Evolutionary conservation across 1,140 invertebrate species (phyloP).

Genomic region (Saccostrea echinata): DNA sequence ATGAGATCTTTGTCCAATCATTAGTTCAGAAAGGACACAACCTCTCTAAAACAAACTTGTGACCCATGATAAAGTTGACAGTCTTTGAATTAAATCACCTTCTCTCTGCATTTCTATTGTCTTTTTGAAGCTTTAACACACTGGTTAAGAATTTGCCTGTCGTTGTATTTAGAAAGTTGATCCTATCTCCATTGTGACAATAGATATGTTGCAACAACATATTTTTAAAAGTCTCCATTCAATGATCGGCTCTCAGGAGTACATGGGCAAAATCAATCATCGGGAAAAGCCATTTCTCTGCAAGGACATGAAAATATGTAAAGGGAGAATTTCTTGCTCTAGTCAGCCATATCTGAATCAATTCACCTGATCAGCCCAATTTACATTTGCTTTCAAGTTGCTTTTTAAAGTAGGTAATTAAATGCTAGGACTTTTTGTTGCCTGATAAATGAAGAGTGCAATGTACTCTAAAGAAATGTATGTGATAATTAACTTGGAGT

Average conservation of each 20-base stretch:
- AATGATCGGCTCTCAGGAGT: background rate
- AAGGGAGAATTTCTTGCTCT: background rate
- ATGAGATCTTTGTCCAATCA: background rate
- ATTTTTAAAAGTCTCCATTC: slow-evolving; percentile 16
- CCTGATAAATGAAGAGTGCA: background rate
- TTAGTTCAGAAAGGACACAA: background rate
- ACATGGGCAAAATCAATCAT: slow-evolving; percentile 26
- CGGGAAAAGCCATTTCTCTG: slow-evolving; percentile 23
- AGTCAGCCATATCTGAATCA: slow-evolving; percentile 13
- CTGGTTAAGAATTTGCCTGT: background rate
- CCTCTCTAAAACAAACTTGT: background rate
- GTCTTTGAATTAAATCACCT: background rate
- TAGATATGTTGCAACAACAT: slow-evolving; percentile 31
- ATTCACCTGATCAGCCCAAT: slow-evolving; percentile 2
- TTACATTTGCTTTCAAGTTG: slow-evolving; percentile 21
- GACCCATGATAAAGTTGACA: background rate
- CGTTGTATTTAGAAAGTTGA: background rate
- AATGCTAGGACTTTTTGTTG: background rate
- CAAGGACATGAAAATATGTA: background rate
- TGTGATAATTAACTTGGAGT: background rate
- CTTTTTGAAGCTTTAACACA: background rate
- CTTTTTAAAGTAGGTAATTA: background rate
- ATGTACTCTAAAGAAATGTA: background rate
- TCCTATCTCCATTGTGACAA: slow-evolving; percentile 24
- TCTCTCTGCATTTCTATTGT: slow-evolving; percentile 15